Conservation (phyloP, 2,888 invertebrate genomes). For the Dolomedes plantarius region DNA sequence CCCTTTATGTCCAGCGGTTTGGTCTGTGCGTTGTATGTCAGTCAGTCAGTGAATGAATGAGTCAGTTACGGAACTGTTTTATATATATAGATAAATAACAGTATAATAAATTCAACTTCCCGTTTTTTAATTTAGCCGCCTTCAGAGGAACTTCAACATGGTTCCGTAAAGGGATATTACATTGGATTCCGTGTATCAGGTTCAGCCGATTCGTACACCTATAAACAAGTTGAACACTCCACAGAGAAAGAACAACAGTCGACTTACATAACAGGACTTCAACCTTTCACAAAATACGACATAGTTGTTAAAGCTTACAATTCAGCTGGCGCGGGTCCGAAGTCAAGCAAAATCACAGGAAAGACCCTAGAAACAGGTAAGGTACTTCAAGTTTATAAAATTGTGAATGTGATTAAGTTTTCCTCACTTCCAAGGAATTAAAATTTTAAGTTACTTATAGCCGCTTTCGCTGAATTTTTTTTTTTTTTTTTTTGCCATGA, state of each 20-base stretch:
- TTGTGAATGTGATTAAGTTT: too few species aligned
- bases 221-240: conserved; percentile 84
- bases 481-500: too few species aligned
- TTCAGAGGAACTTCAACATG: conserved; percentile 61
- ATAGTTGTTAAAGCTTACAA: conserved; percentile 97
- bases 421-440: too few species aligned
- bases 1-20: too few species aligned
- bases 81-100: too few species aligned
- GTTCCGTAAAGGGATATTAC: conserved; percentile 72
- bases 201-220: conserved; percentile 82
- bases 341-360: conserved; percentile 90
- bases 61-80: too few species aligned
- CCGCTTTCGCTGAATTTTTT: too few species aligned
- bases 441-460: too few species aligned
- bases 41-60: too few species aligned
- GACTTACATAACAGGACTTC: conserved; percentile 87
- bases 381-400: too few species aligned
- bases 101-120: too few species aligned
- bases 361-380: conserved; percentile 92
- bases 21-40: too few species aligned
- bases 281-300: conserved; percentile 93
- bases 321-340: conserved; percentile 93
- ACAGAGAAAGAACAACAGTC: conserved; percentile 84
- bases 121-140: conserved; percentile 52
- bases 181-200: conserved; percentile 71